Percentiles rank a stretch among this genome's conserved stretches.
These are phyloP conservation scores for Globia sparganii DNA, from an alignment of 2,888 invertebrate genomes.

Conservation along the genomic window DNA sequence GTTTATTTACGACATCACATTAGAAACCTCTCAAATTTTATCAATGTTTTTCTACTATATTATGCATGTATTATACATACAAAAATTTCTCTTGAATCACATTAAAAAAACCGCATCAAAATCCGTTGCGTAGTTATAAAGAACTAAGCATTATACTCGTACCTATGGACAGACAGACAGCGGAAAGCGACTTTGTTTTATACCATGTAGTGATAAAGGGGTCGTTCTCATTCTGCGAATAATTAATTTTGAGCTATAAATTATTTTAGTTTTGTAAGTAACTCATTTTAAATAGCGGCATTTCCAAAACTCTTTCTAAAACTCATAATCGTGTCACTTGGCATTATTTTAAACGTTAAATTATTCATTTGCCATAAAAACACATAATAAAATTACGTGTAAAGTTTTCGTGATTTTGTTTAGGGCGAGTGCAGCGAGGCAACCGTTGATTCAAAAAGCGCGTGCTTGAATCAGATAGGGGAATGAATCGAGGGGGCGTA, in stretches of 20 bases:
- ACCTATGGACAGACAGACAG: too few relatives aligned
- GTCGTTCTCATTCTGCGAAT: neutral
- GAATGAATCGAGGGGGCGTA: conserved; percentile 75
- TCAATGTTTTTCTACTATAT: too few relatives aligned
- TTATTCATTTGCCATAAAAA: conserved; percentile 51
- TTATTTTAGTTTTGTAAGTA: neutral
- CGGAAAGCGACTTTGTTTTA: too few relatives aligned
- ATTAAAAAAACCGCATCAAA: too few relatives aligned
- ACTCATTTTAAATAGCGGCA: neutral
- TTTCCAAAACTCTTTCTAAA: neutral
- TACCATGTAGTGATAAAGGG: too few relatives aligned
- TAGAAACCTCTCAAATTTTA: too few relatives aligned
- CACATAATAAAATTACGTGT: conserved; percentile 59
- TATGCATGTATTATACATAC: too few relatives aligned
- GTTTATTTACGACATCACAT: too few relatives aligned
- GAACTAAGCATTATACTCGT: too few relatives aligned
- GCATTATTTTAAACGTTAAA: conserved; percentile 36
- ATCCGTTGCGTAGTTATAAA: too few relatives aligned
- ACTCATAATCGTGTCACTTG: conserved; percentile 11
- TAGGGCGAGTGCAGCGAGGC: conserved; percentile 67
- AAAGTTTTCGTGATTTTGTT: conserved; percentile 72
- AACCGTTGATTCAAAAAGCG: conserved; percentile 81
- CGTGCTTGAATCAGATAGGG: conserved; percentile 81
- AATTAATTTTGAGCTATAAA: neutral
- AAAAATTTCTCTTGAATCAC: too few relatives aligned